These are phyloP conservation scores for Myotis daubentonii DNA, from an alignment of 2,797 vertebrate species.

Conservation along the genomic window DNA sequence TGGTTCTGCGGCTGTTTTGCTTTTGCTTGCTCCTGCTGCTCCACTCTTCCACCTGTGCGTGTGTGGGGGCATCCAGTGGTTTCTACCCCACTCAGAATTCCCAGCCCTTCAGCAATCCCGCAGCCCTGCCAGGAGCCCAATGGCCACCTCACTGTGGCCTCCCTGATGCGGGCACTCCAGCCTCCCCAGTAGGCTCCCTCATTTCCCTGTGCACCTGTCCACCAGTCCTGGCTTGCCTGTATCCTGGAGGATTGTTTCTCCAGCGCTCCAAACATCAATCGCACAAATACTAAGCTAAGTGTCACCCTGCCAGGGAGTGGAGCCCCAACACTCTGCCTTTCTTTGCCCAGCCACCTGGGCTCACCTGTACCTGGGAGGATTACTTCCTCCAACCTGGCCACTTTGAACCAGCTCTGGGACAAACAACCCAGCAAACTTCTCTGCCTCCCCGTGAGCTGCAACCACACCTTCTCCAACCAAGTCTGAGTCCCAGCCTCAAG, in stretches of 20 bases:
- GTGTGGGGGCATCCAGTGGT: background rate
- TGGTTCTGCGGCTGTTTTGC: background rate
- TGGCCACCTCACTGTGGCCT: background rate
- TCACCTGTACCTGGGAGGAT: background rate
- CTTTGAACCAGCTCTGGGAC: background rate
- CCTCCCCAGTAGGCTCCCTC: background rate
- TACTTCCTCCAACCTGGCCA: background rate
- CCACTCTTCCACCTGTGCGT: fast-evolving
- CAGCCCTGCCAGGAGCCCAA: background rate
- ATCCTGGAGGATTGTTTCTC: background rate
- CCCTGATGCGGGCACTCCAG: background rate
- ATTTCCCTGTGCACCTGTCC: background rate
- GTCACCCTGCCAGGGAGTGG: background rate
- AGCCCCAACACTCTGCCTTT: background rate
- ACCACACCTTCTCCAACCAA: background rate
- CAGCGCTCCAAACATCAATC: background rate
- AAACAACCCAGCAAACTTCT: background rate
- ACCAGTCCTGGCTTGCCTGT: background rate
- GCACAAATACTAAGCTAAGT: background rate
- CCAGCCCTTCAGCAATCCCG: background rate
- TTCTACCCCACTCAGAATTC: background rate
- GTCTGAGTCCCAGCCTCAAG: background rate
- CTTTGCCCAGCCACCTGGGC: background rate
- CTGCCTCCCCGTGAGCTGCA: background rate
- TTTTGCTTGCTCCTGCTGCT: background rate